These are phyloP conservation scores for Thymelicus sylvestris DNA, from an alignment of 2,888 invertebrate genomes.

Conservation along the genomic window DNA sequence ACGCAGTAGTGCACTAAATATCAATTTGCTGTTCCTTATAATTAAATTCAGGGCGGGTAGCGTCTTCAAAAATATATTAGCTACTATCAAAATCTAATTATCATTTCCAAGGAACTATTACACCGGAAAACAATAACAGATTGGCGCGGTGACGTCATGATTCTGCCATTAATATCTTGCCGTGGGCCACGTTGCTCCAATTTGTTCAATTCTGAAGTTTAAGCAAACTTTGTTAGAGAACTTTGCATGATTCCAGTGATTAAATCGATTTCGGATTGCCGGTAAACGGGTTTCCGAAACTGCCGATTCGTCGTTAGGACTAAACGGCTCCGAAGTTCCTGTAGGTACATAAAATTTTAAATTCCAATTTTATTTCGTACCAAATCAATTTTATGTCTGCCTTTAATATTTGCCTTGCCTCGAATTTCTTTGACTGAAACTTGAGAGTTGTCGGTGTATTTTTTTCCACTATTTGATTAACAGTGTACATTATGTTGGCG, in stretches of 20 bases:
- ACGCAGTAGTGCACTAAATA: too few species aligned
- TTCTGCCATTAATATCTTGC: constrained; percentile 77
- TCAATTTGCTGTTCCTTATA: too few species aligned
- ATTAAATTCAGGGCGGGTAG: neutral
- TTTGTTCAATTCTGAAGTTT: constrained; percentile 79
- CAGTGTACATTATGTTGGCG: too few species aligned
- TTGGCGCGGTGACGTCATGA: constrained; percentile 61
- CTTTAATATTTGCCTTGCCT: constrained; percentile 32
- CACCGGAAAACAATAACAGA: constrained; percentile 58
- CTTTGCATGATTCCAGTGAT: constrained; percentile 81
- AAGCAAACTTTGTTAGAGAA: constrained; percentile 76
- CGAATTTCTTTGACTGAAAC: constrained; percentile 30
- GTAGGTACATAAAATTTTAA: constrained; percentile 70
- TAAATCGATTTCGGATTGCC: constrained; percentile 82
- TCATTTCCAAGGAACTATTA: constrained; percentile 19
- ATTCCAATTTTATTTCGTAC: constrained; percentile 53
- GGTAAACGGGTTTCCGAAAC: constrained; percentile 73
- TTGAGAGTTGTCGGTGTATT: neutral
- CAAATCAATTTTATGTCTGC: constrained; percentile 47
- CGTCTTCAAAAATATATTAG: neutral
- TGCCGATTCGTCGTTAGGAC: constrained; percentile 76
- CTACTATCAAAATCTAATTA: neutral
- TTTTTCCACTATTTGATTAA: constrained; percentile 11
- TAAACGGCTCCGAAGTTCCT: constrained; percentile 56
- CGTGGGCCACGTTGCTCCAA: constrained; percentile 76